Percentiles rank a stretch among this genome's conserved stretches.
These are phyloP conservation scores for Pseudocheirus occidentalis DNA, from an alignment of 2,797 vertebrate genomes.

Conservation along the genomic window DNA sequence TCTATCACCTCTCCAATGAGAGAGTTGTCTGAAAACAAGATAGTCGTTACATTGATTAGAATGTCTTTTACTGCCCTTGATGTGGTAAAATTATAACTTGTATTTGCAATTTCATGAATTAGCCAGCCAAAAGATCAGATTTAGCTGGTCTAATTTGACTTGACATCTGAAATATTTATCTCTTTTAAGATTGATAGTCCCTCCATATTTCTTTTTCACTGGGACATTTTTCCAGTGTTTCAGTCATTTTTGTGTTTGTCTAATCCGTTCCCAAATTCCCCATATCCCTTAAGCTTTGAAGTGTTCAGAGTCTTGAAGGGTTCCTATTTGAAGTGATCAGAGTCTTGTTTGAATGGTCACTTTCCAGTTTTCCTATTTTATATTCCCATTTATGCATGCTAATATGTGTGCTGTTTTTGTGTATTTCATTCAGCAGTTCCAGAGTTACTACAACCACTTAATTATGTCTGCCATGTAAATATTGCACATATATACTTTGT, in stretches of 20 bases:
- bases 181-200: neutral
- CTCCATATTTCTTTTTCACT: slow-evolving; percentile 26
- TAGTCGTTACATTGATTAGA: too few species aligned
- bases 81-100: slow-evolving; percentile 19
- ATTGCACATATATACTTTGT: slow-evolving; percentile 1
- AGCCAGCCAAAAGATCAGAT: slow-evolving; percentile 5
- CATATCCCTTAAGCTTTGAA: slow-evolving; percentile 9
- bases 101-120: neutral
- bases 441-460: neutral
- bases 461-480: neutral
- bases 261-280: slow-evolving; percentile 5
- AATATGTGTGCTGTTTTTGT: neutral
- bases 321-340: neutral
- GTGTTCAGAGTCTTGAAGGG: neutral
- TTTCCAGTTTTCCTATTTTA: slow-evolving; percentile 1
- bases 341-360: slow-evolving; percentile 16
- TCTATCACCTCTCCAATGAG: too few species aligned
- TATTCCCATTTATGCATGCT: neutral
- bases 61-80: neutral
- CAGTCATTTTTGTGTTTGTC: slow-evolving; percentile 13
- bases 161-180: slow-evolving; percentile 25
- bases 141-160: neutral
- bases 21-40: too few species aligned
- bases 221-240: slow-evolving; percentile 20
- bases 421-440: neutral